Evolutionary conservation across 2,888 invertebrate genomes (phyloP).

Genomic region (Agrochola lota): DNA sequence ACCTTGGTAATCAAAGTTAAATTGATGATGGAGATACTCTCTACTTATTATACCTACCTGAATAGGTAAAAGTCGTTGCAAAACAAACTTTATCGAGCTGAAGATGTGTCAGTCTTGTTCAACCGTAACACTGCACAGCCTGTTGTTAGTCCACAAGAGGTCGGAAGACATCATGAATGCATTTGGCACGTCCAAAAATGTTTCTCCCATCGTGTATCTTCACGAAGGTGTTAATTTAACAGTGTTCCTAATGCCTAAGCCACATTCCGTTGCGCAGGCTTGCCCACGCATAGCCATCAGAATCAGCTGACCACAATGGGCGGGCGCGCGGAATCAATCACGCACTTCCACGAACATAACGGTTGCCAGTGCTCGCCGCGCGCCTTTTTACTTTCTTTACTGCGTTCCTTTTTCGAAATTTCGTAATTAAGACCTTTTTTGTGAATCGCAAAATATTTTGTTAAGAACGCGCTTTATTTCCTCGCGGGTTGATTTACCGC

Average conservation of each 20-base stretch:
- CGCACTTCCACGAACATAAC: conserved; percentile 82
- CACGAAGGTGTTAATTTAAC: conserved; percentile 46
- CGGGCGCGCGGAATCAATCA: conserved; percentile 82
- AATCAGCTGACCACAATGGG: conserved; percentile 74
- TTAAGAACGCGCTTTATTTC: conserved; percentile 66
- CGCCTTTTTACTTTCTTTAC: conserved; percentile 79
- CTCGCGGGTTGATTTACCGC: conserved; percentile 63
- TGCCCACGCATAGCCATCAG: conserved; percentile 58
- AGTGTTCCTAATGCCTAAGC: conserved; percentile 58
- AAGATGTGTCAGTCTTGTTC: background rate
- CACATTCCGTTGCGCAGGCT: conserved; percentile 53
- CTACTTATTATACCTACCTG: too few species aligned
- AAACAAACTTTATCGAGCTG: background rate
- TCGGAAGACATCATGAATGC: background rate
- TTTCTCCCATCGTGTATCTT: background rate
- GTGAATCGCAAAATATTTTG: conserved; percentile 69
- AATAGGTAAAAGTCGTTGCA: background rate
- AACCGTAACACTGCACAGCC: background rate
- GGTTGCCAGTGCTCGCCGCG: conserved; percentile 65
- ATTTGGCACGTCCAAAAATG: background rate
- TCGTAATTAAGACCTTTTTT: conserved; percentile 84
- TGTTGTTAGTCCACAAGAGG: background rate
- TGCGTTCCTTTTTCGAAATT: conserved; percentile 82
- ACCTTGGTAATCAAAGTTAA: background rate
- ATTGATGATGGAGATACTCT: background rate